Conservation (phyloP, 2,888 invertebrate genomes). For the Trissolcus brochymenae region DNA sequence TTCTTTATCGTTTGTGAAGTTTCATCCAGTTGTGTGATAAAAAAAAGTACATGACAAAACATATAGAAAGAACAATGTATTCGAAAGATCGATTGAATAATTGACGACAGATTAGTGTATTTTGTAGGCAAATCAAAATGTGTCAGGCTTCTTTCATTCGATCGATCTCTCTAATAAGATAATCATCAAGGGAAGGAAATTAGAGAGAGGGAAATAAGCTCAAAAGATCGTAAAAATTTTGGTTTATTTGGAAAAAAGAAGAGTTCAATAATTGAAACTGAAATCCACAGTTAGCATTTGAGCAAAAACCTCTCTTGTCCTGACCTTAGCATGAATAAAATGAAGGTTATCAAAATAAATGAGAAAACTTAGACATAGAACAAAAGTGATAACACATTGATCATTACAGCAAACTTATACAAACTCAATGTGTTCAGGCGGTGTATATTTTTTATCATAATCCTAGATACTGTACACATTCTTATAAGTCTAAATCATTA, state of each 20-base stretch:
- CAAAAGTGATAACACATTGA: slow-evolving; percentile 39
- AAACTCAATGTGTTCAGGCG: slow-evolving; percentile 52
- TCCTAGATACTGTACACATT: slow-evolving; percentile 44
- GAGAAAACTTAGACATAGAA: slow-evolving; percentile 23
- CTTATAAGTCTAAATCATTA: slow-evolving; percentile 42
- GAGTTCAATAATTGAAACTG: no score
- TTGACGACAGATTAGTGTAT: background rate
- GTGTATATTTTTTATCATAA: slow-evolving; percentile 54
- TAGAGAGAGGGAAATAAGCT: no score
- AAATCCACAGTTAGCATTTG: no score
- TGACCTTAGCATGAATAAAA: background rate
- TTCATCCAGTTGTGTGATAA: no score
- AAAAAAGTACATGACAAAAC: no score
- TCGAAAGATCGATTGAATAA: slow-evolving; percentile 10
- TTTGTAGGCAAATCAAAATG: no score
- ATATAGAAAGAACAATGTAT: background rate
- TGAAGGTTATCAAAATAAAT: slow-evolving; percentile 25
- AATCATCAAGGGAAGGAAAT: no score
- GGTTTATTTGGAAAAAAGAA: no score
- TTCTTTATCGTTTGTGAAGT: no score
- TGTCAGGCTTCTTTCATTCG: background rate
- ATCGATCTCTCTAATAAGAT: slow-evolving; percentile 6
- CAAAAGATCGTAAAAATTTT: no score
- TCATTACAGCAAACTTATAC: slow-evolving; percentile 38
- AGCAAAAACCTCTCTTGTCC: slow-evolving; percentile 5